Base-by-base conservation (phyloP, 1,140 invertebrate species). In the Calliopsis andreniformis region DNA sequence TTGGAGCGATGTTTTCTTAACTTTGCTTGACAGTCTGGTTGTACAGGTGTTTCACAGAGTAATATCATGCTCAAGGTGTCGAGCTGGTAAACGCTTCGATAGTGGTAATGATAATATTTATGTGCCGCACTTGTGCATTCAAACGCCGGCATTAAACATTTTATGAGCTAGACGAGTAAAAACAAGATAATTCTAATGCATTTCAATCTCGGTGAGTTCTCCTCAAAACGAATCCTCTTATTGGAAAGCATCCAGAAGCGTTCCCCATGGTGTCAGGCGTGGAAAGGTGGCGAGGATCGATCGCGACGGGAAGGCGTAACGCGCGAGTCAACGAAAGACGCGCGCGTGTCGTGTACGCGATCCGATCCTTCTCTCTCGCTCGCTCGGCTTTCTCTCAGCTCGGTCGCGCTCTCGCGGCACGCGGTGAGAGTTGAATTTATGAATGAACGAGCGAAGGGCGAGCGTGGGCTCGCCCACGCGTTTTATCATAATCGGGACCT, bases 381-480 rank as follows among this genome's bases (percentile, higher is more conserved):
- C 32, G 8, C 32, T 20, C 0, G n/a, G 53, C 69, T 72, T 72
- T 72, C 69, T 72, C 58, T 32, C 10, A 6, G 25, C 23, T 35
- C 67, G 18, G 20, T 42, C 42, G 20, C 14, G 20, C 23, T 56
- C 55, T 49, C 69, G 76, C 68, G 69, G 61, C 58, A 55, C 71
- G 63, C 73, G 82, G 82, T 83, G 82, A 84, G 82, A 83, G 82
- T 76, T 79, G 82, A 83, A 68, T 84, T 84, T 84, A 76, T 79
- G 78, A 79, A 84, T 84, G 82, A 80, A 83, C 75, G 82, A 83
- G 72, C 77, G 82, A 84, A 84, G 82, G 82, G 82, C 82, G 78
- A 80, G 73, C 78, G 82, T 84, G 81, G 82, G 82, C 78, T 18
- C 12, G 62, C 82, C 82, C 64, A 83, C 82, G 78, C 82, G 82